These are phyloP conservation scores for Caenorhabditis auriculariae DNA, from an alignment of 2,888 invertebrate species.

Conservation along the genomic window DNA sequence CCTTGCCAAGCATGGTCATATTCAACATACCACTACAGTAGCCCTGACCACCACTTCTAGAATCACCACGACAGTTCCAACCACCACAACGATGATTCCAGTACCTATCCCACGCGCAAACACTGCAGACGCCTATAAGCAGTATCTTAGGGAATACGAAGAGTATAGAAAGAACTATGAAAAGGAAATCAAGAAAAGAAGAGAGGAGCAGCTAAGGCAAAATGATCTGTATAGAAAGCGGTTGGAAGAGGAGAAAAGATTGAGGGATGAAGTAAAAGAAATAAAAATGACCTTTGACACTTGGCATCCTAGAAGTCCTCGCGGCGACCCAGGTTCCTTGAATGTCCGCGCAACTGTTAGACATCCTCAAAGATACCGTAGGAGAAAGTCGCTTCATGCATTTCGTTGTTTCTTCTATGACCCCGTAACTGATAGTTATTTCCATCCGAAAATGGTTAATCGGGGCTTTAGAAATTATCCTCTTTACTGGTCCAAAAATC, in stretches of 20 bases:
- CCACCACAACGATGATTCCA: not conserved
- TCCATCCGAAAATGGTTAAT: conserved; percentile 12
- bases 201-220: conserved; percentile 17
- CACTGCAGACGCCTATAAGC: conserved; percentile 18
- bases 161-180: conserved; percentile 23
- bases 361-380: conserved; percentile 10
- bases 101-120: not conserved
- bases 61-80: not conserved
- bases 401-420: conserved; percentile 22
- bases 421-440: conserved; percentile 8
- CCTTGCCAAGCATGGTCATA: not conserved
- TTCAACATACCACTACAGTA: too few species aligned
- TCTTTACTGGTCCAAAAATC: conserved; percentile 2
- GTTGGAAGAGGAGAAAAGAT: not conserved
- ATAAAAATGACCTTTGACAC: not conserved
- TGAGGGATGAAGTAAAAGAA: not conserved
- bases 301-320: too few species aligned
- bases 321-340: conserved; percentile 12
- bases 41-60: not conserved
- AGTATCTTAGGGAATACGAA: conserved; percentile 22
- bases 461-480: conserved; percentile 4
- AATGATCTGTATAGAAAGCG: conserved; percentile 3
- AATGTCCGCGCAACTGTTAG: conserved; percentile 21
- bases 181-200: conserved; percentile 12
- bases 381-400: conserved; percentile 10